Evolutionary conservation across 35 echinoderm and acorn worm species (phyloP).

Genomic region (Strongylocentrotus purpuratus): DNA sequence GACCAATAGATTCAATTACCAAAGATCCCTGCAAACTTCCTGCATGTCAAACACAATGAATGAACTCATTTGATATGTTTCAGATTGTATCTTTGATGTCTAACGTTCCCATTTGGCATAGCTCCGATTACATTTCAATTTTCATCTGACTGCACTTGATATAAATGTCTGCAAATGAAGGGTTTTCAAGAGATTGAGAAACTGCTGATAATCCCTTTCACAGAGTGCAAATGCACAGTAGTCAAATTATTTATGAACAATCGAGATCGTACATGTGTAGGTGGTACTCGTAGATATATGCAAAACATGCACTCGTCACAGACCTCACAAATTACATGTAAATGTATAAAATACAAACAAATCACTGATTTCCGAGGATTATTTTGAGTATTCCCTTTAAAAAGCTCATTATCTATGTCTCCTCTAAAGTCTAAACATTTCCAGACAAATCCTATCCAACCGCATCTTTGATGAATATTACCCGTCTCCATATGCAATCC

Average conservation of each 20-base stretch:
- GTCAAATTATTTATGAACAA: no score
- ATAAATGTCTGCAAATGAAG: not conserved
- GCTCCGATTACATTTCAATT: not conserved
- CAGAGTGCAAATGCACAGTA: no score
- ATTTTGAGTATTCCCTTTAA: not conserved
- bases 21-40: constrained; percentile 13
- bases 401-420: not conserved
- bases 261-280: no score
- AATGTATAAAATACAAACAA: no score
- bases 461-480: not conserved
- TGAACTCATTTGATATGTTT: not conserved
- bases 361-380: no score
- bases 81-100: not conserved
- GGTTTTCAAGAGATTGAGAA: not conserved
- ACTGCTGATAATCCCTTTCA: no score
- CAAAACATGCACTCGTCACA: no score
- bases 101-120: not conserved
- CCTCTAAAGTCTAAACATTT: not conserved
- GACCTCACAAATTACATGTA: not conserved
- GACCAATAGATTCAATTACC: not conserved
- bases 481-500: not conserved
- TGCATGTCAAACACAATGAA: not conserved
- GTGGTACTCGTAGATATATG: no score
- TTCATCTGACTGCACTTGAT: not conserved
- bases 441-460: not conserved